A percentile compares a stretch with the other conserved stretches of the same genome.
These are phyloP conservation scores for Troides oblongomaculatus DNA, from an alignment of 2,888 invertebrate genomes.

Conservation along the genomic window DNA sequence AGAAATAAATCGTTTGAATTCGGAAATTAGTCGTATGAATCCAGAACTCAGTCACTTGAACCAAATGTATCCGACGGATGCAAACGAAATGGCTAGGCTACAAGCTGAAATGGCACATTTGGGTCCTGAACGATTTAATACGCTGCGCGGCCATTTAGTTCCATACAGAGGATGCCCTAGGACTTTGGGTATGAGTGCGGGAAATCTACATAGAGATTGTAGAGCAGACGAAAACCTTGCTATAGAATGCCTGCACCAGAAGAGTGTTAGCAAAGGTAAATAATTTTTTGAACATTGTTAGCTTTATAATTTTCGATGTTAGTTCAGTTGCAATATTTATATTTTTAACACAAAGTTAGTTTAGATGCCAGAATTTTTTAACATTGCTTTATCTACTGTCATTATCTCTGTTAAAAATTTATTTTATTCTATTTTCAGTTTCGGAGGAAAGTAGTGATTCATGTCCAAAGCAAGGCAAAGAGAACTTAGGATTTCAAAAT, in stretches of 20 bases:
- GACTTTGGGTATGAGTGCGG: slow-evolving; percentile 59
- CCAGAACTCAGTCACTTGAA: slow-evolving; percentile 44
- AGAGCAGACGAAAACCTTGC: slow-evolving; percentile 54
- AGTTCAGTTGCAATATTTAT: no score
- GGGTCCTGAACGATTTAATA: slow-evolving; percentile 59
- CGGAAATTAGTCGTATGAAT: slow-evolving; percentile 47
- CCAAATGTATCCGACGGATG: slow-evolving; percentile 48
- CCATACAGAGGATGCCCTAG: slow-evolving; percentile 64
- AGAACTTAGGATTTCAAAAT: slow-evolving; percentile 88
- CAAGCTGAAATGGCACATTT: slow-evolving; percentile 55
- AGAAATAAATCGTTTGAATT: slow-evolving; percentile 42
- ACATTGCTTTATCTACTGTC: background rate
- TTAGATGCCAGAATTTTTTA: no score
- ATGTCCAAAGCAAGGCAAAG: slow-evolving; percentile 83
- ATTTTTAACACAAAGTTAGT: no score
- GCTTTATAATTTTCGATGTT: background rate
- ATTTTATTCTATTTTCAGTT: slow-evolving; percentile 45
- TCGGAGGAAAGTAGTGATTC: slow-evolving; percentile 74
- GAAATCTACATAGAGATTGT: slow-evolving; percentile 64
- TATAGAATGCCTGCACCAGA: slow-evolving; percentile 69
- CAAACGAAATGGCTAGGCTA: slow-evolving; percentile 46
- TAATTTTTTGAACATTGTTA: slow-evolving; percentile 7
- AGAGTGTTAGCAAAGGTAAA: slow-evolving; percentile 65
- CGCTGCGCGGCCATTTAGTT: slow-evolving; percentile 69
- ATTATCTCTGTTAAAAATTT: background rate